Evolutionary conservation across 2,888 invertebrate genomes (phyloP).

Genomic region (Scaptomyza parva): DNA sequence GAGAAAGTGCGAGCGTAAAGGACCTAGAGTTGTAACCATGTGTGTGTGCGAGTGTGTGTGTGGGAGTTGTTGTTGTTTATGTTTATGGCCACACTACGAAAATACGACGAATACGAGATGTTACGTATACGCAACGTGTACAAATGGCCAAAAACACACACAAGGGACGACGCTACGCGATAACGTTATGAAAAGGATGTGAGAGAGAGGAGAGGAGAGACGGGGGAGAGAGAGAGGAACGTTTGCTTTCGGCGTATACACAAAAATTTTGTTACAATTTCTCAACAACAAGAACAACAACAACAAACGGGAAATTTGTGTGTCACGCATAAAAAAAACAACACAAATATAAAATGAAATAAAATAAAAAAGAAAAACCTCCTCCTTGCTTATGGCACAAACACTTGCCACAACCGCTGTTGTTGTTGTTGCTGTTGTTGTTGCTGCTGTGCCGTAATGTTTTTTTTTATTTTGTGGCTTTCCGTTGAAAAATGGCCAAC

Average conservation of each 20-base stretch:
- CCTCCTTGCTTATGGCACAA: slow-evolving; percentile 24
- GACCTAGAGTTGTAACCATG: slow-evolving; percentile 32
- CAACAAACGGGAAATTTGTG: slow-evolving; percentile 46
- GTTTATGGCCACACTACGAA: slow-evolving; percentile 64
- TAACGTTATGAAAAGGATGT: slow-evolving; percentile 18
- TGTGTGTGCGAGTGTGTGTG: not conserved
- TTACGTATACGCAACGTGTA: slow-evolving; percentile 77
- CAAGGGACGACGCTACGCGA: slow-evolving; percentile 57
- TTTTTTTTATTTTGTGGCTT: slow-evolving; percentile 37
- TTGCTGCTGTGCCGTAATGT: slow-evolving; percentile 24
- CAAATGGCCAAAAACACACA: slow-evolving; percentile 60
- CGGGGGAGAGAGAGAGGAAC: slow-evolving; percentile 16
- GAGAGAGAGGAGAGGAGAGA: slow-evolving; percentile 15
- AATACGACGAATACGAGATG: too few relatives aligned
- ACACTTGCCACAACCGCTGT: slow-evolving; percentile 33
- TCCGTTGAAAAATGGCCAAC: slow-evolving; percentile 63
- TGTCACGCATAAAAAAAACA: slow-evolving; percentile 68
- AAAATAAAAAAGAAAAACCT: too few relatives aligned
- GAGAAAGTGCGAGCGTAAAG: slow-evolving; percentile 23
- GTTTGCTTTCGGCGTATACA: slow-evolving; percentile 53
- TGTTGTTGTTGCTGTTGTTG: slow-evolving; percentile 11
- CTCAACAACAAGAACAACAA: slow-evolving; percentile 41
- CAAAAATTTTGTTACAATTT: slow-evolving; percentile 69
- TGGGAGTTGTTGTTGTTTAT: slow-evolving; percentile 42
- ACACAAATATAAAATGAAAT: not conserved